Base-by-base conservation (phyloP, 1,140 invertebrate species). In the Apocrypta bakeri region DNA sequence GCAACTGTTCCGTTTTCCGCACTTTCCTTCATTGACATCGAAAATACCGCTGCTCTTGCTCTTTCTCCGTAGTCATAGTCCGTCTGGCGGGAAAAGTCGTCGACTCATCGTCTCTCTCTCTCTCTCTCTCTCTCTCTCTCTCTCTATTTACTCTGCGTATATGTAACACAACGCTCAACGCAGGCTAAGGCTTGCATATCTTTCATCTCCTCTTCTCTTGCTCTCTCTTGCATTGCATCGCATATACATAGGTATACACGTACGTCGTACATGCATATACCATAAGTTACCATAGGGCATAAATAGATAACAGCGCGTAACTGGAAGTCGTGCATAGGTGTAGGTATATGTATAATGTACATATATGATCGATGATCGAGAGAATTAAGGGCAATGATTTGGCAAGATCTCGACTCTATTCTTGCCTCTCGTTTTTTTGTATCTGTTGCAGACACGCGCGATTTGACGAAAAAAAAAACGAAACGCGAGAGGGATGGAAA, bases 351-450 rank as follows among this genome's bases (percentile, higher is more conserved):
- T 14, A 14, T 61, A 61, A 2, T 2, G 56, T 24, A 9, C 33
- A 37, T 25, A 3, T 64, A 80, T 84, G 86, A 87, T 88, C 84
- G 84, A 86, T 75, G 83, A 42, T 78, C 68, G 17, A 25, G 76
- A 85, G 82, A 85, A 88, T 88, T 86, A 88, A 86, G 81, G 78
- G 77, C 84, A 84, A 88, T 88, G 88, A 89, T 87, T 86, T 85
- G 56, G 85, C 86, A 87, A 85, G 73, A 86, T 87, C 80, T 69
- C 24, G 24, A 14, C 24, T 66, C 27, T 66, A 27, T 66, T 66
- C 63, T 66, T 25, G 63, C 63, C n/a, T 66, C 27, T 66, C n/a
- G 33, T 27, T 66, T 17, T 66, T 6, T 29, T 25, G 25, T 11
- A 29, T 4, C 61, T 64, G 14, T 27, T 25, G 24, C 27, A 66